Evolutionary conservation across 2,797 vertebrate genomes (phyloP).

Genomic region (Sebastes oblongus): DNA sequence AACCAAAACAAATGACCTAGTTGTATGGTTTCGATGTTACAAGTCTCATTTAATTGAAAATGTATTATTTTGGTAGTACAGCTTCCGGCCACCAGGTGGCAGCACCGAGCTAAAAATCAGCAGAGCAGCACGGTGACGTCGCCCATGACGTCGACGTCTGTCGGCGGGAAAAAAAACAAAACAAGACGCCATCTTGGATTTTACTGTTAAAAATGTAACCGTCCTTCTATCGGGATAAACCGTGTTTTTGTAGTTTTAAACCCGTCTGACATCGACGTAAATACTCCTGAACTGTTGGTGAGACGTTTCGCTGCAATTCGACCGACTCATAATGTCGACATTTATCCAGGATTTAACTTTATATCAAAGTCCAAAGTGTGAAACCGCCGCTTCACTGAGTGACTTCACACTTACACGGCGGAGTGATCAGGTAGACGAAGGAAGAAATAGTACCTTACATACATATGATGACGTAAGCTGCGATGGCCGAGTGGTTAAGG

Average conservation of each 20-base stretch:
- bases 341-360: neutral
- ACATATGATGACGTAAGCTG: conserved; percentile 27
- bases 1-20: too few relatives aligned
- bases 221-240: neutral
- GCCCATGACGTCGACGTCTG: too few relatives aligned
- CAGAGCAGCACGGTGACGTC: too few relatives aligned
- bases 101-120: neutral
- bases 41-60: neutral
- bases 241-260: neutral
- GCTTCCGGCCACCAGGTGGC: neutral
- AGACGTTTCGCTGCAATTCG: accelerated
- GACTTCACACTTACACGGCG: neutral
- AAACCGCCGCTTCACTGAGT: too few relatives aligned
- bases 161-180: neutral
- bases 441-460: accelerated
- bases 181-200: neutral
- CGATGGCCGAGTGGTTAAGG: conserved; percentile 83
- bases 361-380: accelerated
- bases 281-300: neutral
- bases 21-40: neutral
- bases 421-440: accelerated
- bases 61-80: neutral
- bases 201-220: neutral
- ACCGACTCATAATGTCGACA: neutral
- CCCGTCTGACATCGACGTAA: neutral